Base-by-base conservation (phyloP, 1,140 invertebrate species). In the Pogonus chalceus region DNA sequence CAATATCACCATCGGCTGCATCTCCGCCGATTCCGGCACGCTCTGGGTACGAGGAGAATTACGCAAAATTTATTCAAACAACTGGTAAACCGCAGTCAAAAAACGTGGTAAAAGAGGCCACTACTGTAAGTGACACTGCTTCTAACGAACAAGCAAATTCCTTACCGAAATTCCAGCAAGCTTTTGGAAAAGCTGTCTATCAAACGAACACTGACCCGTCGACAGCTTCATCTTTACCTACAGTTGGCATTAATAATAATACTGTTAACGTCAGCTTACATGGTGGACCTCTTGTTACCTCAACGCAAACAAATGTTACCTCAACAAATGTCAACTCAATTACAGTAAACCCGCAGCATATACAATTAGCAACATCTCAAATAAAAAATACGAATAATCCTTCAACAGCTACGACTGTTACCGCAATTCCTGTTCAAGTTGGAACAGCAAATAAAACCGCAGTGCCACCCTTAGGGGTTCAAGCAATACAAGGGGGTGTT, bases 81-180 rank as follows among this genome's bases (percentile, higher is more conserved):
- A 53, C 57, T 3, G 20, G 35, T 14, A 57, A 58, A 48, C 10
- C 47, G 52, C 16, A 23, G 23, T 4, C 35, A 49, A 23, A 23
- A 20, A 49, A 24, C 1, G 24, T 20, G 2, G 20, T 35, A 37
- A 49, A 53, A 53, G 20, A 26, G n/a, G 18, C 51, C 2, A 54
- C 23, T 49, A 50, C n/a, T 26, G 24, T 24, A 3, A 47, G 35
- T 20, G 18, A 18, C 18, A 16, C 7, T 10, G 7, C 7, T 18
- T 20, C 35, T 18, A 7, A 12, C 23, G 46, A 21, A 50, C 16
- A 43, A 9, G 51, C 59, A 12, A 52, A 59, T 20, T 56, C 63
- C 12, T 66, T 88, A 55, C 85, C 85, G 2, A 87, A 87, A 67
- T 88, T 88, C 66, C 84, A 87, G 62, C 85, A 87, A 67, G 85